phyloP scores from a whole-genome alignment of 1,140 invertebrate species.

The Ericerus pela region DNA sequence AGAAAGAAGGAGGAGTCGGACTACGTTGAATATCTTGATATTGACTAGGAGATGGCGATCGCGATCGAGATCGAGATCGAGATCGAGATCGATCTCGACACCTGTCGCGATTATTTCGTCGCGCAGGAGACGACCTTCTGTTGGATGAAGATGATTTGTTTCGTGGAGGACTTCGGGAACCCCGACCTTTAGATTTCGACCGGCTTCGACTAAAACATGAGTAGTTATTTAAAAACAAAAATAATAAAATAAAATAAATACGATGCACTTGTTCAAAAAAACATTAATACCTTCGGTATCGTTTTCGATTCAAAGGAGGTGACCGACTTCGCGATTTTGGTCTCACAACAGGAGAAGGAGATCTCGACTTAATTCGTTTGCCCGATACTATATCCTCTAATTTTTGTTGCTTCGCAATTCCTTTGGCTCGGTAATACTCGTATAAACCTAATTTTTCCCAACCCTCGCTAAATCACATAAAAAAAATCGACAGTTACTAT shows the following conservation, averaged over 20 bases:
- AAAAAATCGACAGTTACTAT: background rate
- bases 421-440: constrained; percentile 95
- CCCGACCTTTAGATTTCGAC: constrained; percentile 21
- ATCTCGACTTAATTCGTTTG: constrained; percentile 49
- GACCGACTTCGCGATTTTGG: constrained; percentile 47
- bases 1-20: constrained; percentile 63
- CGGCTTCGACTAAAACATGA: constrained; percentile 24
- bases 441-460: constrained; percentile 95
- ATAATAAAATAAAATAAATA: no score
- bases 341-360: constrained; percentile 51
- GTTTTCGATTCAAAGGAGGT: constrained; percentile 47
- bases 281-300: constrained; percentile 42
- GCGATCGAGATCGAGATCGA: constrained; percentile 31
- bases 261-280: background rate
- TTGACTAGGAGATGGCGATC: constrained; percentile 28
- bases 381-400: constrained; percentile 65
- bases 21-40: constrained; percentile 39
- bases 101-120: constrained; percentile 23
- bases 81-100: constrained; percentile 30
- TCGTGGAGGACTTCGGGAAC: constrained; percentile 20
- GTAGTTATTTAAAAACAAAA: no score
- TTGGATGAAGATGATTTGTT: background rate
- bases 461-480: constrained; percentile 54
- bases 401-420: constrained; percentile 72
- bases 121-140: constrained; percentile 16